Percentiles rank a stretch among this genome's conserved stretches.
Conservation (phyloP, 2,113 vertebrate species). For the Caranx ignobilis region DNA sequence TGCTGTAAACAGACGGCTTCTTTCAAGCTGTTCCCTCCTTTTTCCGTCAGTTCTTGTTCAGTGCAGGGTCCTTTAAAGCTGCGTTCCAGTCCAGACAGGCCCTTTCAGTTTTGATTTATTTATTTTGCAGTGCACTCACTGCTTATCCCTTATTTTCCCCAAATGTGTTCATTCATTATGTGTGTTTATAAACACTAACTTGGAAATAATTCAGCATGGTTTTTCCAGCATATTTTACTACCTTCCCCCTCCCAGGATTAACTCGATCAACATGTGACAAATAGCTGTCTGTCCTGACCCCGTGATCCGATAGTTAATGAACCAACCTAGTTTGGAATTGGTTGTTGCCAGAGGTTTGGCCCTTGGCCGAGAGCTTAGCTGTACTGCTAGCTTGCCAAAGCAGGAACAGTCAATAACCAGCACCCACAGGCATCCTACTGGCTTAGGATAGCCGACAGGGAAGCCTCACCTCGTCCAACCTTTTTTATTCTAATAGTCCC, state of each 20-base stretch:
- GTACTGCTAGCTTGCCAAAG: constrained; percentile 22
- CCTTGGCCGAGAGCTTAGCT: constrained; percentile 33
- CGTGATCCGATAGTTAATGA: constrained; percentile 46
- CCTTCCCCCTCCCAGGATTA: not conserved
- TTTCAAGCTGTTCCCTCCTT: not conserved
- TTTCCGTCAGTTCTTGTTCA: not conserved
- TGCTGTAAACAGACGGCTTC: constrained; percentile 15
- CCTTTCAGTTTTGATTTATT: not conserved
- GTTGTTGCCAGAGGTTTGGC: constrained; percentile 42
- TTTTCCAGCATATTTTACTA: not conserved
- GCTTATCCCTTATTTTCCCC: not conserved
- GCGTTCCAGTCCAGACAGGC: not conserved
- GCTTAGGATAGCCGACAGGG: not conserved
- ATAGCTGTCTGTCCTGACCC: constrained; percentile 34
- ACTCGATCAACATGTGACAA: constrained; percentile 42
- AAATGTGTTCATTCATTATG: not conserved
- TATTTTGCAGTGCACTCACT: not conserved
- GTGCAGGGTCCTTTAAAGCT: not conserved
- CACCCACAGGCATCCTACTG: constrained; percentile 17
- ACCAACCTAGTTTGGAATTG: constrained; percentile 53
- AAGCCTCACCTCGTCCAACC: constrained; percentile 13
- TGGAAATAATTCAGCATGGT: not conserved
- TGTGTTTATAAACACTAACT: not conserved
- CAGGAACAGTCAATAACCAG: constrained; percentile 37
- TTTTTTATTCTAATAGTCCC: not conserved